Base-by-base conservation (phyloP, 2,888 invertebrate species). In the Oscheius sp. region DNA sequence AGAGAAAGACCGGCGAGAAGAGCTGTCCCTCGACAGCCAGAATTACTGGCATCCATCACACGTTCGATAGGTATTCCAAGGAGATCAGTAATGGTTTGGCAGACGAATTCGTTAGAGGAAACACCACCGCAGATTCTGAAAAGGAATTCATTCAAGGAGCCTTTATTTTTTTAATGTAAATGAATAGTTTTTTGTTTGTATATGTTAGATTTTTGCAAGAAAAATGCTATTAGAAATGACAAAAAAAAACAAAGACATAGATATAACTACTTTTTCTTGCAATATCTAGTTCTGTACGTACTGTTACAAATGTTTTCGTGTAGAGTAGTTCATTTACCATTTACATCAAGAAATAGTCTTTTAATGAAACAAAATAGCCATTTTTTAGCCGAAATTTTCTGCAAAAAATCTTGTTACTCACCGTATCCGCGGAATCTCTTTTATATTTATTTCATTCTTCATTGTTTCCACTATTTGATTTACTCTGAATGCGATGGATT, bases 61-160 rank as follows among this genome's bases (percentile, higher is more conserved):
- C 95, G 89, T 86, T 94, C 92, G 3, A 95, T 92, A 0, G 88
- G 86, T 62, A 92, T 87, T 0, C 91, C 91, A 0, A 92, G 92
- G 63, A 94, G 88, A 86, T 95, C 93, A 0, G 95, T 91, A 75
- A 96, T 89, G 68, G 93, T 88, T 87, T 95, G 95, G 80, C 93
- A 91, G 47, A 96, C 89, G 86, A 96, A 96, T 87, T 94, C 91
- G 87, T 95, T 96, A 73, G 91, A 91, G 0, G 94, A 92, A n/a
- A 96, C 94, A n/a, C 96, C 96, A 2, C 96, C 96, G 87, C 95
- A 94, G 70, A 94, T 90, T 83, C 95, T 95, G 87, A 49, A 73
- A 49, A 22, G 24, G 22, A 12, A 5, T 20, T n/a, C 9, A 9
- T 17, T 50, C 22, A 54, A 6, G 9, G 30, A 51, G 8, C 22